These are phyloP conservation scores for Sapajus apella DNA, from an alignment of 2,113 vertebrate genomes.

Conservation along the genomic window DNA sequence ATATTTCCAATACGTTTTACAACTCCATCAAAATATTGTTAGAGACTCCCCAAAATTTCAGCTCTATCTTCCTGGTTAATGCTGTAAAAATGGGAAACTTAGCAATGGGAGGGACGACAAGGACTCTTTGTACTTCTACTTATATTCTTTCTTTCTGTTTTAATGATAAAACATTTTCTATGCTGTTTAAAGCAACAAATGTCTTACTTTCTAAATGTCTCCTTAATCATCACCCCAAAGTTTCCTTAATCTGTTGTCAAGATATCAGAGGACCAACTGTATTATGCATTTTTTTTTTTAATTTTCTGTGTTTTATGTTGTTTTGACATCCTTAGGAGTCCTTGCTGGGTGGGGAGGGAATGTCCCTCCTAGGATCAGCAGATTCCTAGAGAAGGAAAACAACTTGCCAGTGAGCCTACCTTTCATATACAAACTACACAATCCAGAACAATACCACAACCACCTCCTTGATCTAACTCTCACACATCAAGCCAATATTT, in stretches of 20 bases:
- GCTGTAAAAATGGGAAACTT: neutral
- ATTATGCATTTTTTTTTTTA: neutral
- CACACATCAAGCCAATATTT: neutral
- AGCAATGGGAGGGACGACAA: no score
- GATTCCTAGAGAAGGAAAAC: neutral
- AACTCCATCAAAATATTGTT: neutral
- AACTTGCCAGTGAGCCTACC: neutral
- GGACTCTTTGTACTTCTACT: no score
- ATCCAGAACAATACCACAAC: neutral
- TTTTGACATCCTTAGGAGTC: neutral
- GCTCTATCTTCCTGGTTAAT: neutral
- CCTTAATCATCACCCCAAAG: neutral
- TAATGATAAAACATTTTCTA: neutral
- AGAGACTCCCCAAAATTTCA: neutral
- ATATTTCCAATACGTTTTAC: neutral
- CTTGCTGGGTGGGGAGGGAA: neutral
- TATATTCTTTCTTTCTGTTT: neutral
- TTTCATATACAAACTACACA: neutral
- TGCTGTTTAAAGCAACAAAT: neutral
- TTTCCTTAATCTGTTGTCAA: neutral
- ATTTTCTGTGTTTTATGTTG: neutral
- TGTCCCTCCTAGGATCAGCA: neutral
- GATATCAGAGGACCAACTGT: neutral
- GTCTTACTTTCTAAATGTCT: neutral
- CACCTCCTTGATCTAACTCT: neutral